Evolutionary conservation across 2,797 vertebrate genomes (phyloP).

Genomic region (Lagorchestes hirsutus): DNA sequence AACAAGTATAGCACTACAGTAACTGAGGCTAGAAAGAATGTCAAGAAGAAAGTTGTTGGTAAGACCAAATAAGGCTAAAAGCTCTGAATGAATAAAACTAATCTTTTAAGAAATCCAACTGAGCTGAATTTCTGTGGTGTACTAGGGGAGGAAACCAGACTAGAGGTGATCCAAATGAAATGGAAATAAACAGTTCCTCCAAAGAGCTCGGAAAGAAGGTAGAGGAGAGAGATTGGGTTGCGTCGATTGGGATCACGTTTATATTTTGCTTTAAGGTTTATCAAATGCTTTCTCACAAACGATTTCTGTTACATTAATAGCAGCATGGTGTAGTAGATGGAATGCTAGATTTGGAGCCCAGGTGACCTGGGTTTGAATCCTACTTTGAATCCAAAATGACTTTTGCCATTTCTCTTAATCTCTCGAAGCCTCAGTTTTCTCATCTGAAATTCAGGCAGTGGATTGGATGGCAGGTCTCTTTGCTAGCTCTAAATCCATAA

Average conservation of each 20-base stretch:
- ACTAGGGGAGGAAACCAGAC: background rate
- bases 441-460: background rate
- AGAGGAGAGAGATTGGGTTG: background rate
- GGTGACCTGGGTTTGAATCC: background rate
- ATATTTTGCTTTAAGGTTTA: background rate
- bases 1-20: constrained; percentile 40
- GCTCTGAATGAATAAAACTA: constrained; percentile 15
- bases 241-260: background rate
- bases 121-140: background rate
- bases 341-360: background rate
- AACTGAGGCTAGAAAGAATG: constrained; percentile 28
- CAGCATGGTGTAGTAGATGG: background rate
- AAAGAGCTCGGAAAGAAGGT: constrained; percentile 1
- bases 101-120: background rate
- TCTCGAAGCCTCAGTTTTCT: background rate
- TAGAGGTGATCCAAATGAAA: background rate
- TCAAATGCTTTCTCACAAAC: background rate
- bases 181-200: constrained; percentile 6
- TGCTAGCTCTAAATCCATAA: background rate
- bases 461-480: background rate
- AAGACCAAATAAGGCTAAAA: background rate
- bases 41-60: constrained; percentile 15
- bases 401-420: background rate
- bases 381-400: too few relatives aligned
- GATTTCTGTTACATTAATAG: background rate